Percentiles rank a stretch among this genome's conserved stretches.
Evolutionary conservation across 2,888 invertebrate species (phyloP).

Genomic region (Drosophila vallismaia): DNA sequence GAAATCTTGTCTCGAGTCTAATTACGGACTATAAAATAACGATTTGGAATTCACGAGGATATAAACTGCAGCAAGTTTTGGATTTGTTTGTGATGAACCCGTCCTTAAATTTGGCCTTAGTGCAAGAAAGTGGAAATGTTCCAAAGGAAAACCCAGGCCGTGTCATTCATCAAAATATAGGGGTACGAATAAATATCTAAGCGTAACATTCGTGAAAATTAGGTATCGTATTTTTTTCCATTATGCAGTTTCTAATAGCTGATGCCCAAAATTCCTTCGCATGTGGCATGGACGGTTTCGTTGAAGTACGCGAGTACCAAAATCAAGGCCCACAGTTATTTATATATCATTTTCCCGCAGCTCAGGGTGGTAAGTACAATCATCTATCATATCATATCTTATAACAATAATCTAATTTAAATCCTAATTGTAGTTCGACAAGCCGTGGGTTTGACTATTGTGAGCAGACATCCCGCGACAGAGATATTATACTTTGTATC

Average conservation of each 20-base stretch:
- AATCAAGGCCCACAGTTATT: neutral
- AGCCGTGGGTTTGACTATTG: neutral
- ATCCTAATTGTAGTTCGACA: neutral
- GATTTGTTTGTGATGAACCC: neutral
- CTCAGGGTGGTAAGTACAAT: neutral
- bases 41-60: neutral
- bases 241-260: neutral
- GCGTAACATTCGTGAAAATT: too few species aligned
- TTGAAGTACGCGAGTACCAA: neutral
- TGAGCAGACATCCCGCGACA: neutral
- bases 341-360: neutral
- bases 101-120: neutral
- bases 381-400: neutral
- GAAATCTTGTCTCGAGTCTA: neutral
- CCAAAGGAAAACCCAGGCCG: neutral
- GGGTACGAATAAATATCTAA: neutral
- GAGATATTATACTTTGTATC: neutral
- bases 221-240: too few species aligned
- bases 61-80: neutral
- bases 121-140: constrained; percentile 1
- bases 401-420: too few species aligned
- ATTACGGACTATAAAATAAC: neutral
- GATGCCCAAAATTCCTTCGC: neutral
- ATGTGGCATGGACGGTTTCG: neutral
- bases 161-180: neutral